Percentiles rank a stretch among this genome's conserved stretches.
Evolutionary conservation across 1,140 invertebrate genomes (phyloP).

Genomic region (Polypedilum pembai): DNA sequence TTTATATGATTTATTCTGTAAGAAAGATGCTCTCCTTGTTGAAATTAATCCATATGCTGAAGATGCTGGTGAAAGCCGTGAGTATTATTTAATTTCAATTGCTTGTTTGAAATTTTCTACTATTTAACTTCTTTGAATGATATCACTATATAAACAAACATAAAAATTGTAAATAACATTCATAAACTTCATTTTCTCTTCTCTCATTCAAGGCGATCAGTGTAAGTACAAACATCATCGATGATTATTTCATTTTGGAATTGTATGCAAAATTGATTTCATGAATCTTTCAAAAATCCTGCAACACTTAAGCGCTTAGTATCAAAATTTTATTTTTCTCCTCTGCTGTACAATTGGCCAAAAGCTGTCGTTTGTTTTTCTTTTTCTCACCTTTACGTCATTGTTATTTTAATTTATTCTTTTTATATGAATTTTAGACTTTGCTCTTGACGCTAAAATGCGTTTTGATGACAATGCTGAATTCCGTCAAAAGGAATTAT

Average conservation of each 20-base stretch:
- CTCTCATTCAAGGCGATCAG: conserved; percentile 25
- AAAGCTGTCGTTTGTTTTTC: conserved; percentile 9
- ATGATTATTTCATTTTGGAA: conserved; percentile 20
- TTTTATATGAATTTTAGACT: conserved; percentile 55
- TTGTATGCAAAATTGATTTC: conserved; percentile 22
- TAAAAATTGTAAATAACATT: not conserved
- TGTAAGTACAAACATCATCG: conserved; percentile 20
- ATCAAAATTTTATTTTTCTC: not conserved
- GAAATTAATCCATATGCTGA: conserved; percentile 97
- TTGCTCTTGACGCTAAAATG: conserved; percentile 90
- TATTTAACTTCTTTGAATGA: not conserved
- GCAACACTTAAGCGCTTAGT: not conserved
- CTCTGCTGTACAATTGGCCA: conserved; percentile 25
- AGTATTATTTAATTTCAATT: conserved; percentile 36
- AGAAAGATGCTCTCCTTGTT: conserved; percentile 85
- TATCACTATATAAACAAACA: not conserved
- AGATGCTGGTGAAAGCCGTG: conserved; percentile 78
- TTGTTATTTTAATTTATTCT: not conserved
- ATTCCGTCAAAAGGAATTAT: conserved; percentile 88
- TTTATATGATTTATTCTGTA: conserved; percentile 82
- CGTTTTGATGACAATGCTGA: conserved; percentile 94
- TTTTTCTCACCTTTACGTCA: not conserved
- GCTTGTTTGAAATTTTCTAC: not conserved
- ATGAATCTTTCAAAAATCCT: not conserved
- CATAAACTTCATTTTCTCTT: not conserved